Evolutionary conservation across 2,113 vertebrate genomes (phyloP), one percentile per base, ranked within the genome.

Genomic region (Pitta sordida): DNA sequence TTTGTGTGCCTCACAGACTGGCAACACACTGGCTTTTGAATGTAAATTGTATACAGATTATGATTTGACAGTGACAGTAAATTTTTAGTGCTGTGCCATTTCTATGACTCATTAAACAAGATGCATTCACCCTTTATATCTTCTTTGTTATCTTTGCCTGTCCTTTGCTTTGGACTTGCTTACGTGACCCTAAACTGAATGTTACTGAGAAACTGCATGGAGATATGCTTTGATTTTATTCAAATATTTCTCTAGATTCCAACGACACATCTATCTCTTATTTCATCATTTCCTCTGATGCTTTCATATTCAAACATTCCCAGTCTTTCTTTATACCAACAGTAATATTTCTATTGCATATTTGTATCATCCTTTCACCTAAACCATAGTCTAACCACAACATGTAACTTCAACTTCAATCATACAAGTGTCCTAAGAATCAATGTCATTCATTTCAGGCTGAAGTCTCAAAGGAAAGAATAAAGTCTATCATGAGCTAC

Each of bases 121-220:
- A 46, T 0, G 0, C 15, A 30, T 37, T 81, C 44, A 53, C 24
- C 12, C 58, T 36, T 58, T 64, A 6, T 39, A 43, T 29, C 12
- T 59, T 59, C 44, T 65, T 69, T 32, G 13, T 24, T 49, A 37
- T 15, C 13, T 84, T 29, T 36, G 6, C 9, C 13, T 78, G 37
- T 51, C 53, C 19, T 74, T 52, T 41, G 23, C 27, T 70, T 69
- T 44, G 30, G 13, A 11, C 13, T 70, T 34, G 36, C 13, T 75
- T 87, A 21, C 30, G 6, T 37, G 44, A 49, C 44, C 58, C 34
- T 44, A 39, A 48, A 64, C 10, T 34, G 21, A 60, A 70, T 12
- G 3, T 44, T 75, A 44, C 11, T 44, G 68, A 70, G 21, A 80
- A 69, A 75, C 13, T 41, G 11, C 24, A 60, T 41, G 21, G 11